phyloP scores from a whole-genome alignment of 2,888 invertebrate genomes.

The Hypomecis atomaria region DNA sequence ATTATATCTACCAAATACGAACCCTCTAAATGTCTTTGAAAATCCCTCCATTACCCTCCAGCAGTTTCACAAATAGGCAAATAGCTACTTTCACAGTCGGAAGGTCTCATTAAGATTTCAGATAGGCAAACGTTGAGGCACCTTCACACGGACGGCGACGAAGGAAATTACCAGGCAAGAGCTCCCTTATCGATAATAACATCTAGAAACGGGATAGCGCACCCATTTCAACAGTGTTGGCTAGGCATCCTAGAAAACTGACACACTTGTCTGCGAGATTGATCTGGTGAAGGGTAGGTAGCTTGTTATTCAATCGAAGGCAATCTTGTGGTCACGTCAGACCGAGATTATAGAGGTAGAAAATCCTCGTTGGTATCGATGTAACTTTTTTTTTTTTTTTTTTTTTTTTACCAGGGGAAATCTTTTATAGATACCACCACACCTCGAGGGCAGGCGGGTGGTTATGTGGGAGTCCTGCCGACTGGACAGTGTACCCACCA shows the following conservation, averaged over 20 bases:
- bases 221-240: conserved; percentile 26
- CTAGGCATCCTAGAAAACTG: conserved; percentile 18
- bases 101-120: conserved; percentile 44
- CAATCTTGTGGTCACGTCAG: conserved; percentile 7
- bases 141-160: conserved; percentile 28
- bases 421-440: no score
- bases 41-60: conserved; percentile 10
- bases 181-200: conserved; percentile 44
- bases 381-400: no score
- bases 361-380: conserved; percentile 2
- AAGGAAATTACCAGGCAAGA: conserved; percentile 43
- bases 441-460: no score
- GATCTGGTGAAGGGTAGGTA: conserved; percentile 5
- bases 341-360: conserved; percentile 10
- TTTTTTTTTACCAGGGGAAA: no score
- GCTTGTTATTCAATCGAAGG: conserved; percentile 18
- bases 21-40: conserved; percentile 4
- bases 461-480: no score
- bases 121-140: conserved; percentile 39
- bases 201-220: conserved; percentile 39
- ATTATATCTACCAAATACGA: background rate
- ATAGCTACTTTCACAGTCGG: conserved; percentile 31
- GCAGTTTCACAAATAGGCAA: conserved; percentile 29
- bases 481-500: no score
- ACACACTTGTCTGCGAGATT: conserved; percentile 26